Evolutionary conservation across 2,888 invertebrate species (phyloP), one percentile per base, ranked within the genome.

Genomic region (Notocelia uddmanniana): DNA sequence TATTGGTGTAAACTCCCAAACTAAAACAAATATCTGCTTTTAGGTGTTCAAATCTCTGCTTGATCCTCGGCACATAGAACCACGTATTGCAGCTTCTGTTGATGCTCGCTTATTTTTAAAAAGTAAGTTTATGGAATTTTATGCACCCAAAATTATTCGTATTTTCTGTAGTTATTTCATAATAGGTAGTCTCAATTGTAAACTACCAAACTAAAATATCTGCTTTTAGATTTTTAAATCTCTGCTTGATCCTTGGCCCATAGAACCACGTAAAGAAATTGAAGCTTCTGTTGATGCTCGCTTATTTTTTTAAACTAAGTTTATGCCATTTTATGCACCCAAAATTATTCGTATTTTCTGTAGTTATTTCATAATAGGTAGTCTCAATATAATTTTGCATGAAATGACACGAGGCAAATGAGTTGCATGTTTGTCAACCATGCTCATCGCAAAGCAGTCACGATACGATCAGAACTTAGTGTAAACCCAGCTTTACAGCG

Each of bases 381-480:
- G 5, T 41, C 41, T 45, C n/a, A n/a, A 6, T 45, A 45, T n/a
- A 15, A 45, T n/a, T 45, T 45, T 45, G 13, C 41, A 41, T 41
- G 41, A 41, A 41, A 41, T 45, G n/a, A 45, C n/a, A 45, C 37
- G 13, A 26, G 15, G 15, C 9, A 55, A 55, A 55, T 26, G 26
- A 26, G 54, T 55, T 8, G 54, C 54, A 26, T 55, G 8, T 23
- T 26, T 55, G 55, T 23, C 26, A 9, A 54, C 21, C 54, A 21
- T 55, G 55, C 55, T 55, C 26, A 26, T 26, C n/a, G 55, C 15
- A 55, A n/a, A 26, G n/a, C 26, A 6, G n/a, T 15, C 26, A 55
- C 55, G 26, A 55, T 55, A 55, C 23, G 26, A 55, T 55, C 26
- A 8, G n/a, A 55, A 23, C 34, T 58, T 3, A 45, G 37, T 60